Evolutionary conservation across 2,888 invertebrate species (phyloP).

Genomic region (Venusia cambrica): DNA sequence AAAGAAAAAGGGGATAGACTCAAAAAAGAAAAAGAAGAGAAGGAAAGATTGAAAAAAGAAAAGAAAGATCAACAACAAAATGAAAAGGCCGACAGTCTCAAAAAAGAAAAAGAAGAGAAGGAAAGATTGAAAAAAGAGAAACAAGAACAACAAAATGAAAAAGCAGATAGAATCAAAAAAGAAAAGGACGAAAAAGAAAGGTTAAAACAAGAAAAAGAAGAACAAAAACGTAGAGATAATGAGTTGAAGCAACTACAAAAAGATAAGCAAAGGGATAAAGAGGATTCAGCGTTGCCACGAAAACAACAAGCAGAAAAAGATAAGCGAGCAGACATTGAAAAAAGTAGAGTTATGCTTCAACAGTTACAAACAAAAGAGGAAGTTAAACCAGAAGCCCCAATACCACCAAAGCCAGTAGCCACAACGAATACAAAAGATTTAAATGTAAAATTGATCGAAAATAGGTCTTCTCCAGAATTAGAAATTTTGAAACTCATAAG

Average conservation of each 20-base stretch:
- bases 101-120: slow-evolving; percentile 3
- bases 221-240: too few species aligned
- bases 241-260: too few species aligned
- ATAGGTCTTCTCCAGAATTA: slow-evolving; percentile 35
- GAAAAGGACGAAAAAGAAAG: too few species aligned
- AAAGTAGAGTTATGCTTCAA: slow-evolving; percentile 1
- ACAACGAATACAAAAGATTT: slow-evolving; percentile 18
- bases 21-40: slow-evolving; percentile 23
- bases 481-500: slow-evolving; percentile 40
- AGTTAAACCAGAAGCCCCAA: slow-evolving; percentile 3
- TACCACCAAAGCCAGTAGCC: slow-evolving; percentile 1
- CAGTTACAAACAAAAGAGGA: slow-evolving; percentile 25
- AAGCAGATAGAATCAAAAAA: too few species aligned
- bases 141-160: too few species aligned
- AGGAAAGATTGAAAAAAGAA: slow-evolving; percentile 11
- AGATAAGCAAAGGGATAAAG: slow-evolving; percentile 1
- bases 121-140: neutral
- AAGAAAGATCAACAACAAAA: slow-evolving; percentile 2
- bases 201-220: too few species aligned
- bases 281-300: slow-evolving; percentile 1
- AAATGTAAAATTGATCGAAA: slow-evolving; percentile 37
- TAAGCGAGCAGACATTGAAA: slow-evolving; percentile 1
- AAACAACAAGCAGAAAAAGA: slow-evolving; percentile 1
- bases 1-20: slow-evolving; percentile 7
- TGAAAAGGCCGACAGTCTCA: slow-evolving; percentile 3